Base-by-base conservation (phyloP, 2,113 vertebrate genomes). In the Hucho hucho region DNA sequence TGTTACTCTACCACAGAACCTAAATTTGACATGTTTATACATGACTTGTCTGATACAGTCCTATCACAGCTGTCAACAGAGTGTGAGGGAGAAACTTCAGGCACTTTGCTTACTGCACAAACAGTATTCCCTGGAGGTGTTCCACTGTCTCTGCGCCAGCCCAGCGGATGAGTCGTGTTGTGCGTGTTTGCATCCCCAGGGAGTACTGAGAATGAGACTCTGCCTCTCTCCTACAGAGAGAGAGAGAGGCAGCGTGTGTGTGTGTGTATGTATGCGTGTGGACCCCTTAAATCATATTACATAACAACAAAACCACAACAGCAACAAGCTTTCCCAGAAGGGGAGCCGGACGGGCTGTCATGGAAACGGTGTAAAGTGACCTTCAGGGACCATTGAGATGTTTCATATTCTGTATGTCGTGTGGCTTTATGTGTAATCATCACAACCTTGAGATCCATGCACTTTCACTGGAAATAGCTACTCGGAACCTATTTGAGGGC, bases 191-290 rank as follows among this genome's bases (percentile, higher is more conserved):
- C 37, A 12, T 83, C 69, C 72, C 75, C 9, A 63, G 81, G 79
- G 81, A 49, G n/a, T 25, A 32, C 58, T 76, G 74, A 25, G 69
- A 64, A 73, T 72, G 75, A 86, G 75, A 61, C 69, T 74, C 80
- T 83, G 84, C 80, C 72, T 72, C 81, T 74, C 82, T 74, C 86
- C 79, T 81, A 86, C 81, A 20, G 43, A 69, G 79, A 80, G 43
- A 69, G 79, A 80, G 3, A 22, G 69, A 24, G 22, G 32, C 2
- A 37, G 68, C 1, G 26, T 58, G 43, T 69, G 12, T 1, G 6
- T 53, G 63, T 69, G 66, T 25, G 28, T 29, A 20, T 78, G 59
- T 75, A 74, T 69, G 72, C 67, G 29, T 6, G 32, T 37, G 7
- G 9, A 43, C 77, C 4, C 4, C 78, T 80, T 71, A 73, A 80